Percentiles rank a stretch among this genome's conserved stretches.
phyloP scores from a whole-genome alignment of 2,888 invertebrate species.

The Pemphredon lugubris region DNA sequence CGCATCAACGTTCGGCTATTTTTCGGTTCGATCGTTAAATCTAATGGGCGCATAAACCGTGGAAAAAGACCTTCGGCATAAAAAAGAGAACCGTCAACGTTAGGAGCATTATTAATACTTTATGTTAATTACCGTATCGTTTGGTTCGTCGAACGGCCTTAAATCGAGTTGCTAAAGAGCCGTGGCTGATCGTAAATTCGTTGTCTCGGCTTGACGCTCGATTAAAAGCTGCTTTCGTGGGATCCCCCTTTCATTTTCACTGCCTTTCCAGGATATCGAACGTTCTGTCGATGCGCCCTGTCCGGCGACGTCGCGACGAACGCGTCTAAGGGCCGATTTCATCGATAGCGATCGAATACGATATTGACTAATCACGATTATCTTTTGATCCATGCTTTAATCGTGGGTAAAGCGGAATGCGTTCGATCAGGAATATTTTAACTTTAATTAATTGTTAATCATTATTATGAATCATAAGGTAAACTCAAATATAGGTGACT shows the following conservation, averaged over 20 bases:
- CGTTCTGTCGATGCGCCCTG: slow-evolving; percentile 33
- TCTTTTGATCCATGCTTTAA: too few relatives aligned
- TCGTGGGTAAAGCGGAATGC: too few relatives aligned
- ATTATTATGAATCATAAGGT: too few relatives aligned
- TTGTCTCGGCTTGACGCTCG: slow-evolving; percentile 72
- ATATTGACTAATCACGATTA: too few relatives aligned
- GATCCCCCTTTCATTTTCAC: slow-evolving; percentile 40
- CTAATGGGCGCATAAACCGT: slow-evolving; percentile 79
- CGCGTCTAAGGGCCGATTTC: not conserved
- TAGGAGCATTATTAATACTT: slow-evolving; percentile 79
- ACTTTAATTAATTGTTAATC: too few relatives aligned
- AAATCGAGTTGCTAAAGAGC: slow-evolving; percentile 75
- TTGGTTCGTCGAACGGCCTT: slow-evolving; percentile 74
- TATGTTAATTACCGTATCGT: slow-evolving; percentile 79
- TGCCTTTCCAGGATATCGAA: slow-evolving; percentile 39
- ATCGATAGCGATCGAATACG: too few relatives aligned
- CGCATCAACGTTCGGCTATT: slow-evolving; percentile 73
- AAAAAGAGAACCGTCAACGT: slow-evolving; percentile 73
- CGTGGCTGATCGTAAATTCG: slow-evolving; percentile 75
- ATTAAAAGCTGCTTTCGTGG: slow-evolving; percentile 74
- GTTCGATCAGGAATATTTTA: too few relatives aligned
- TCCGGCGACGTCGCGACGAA: slow-evolving; percentile 5
- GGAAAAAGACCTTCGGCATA: slow-evolving; percentile 75
- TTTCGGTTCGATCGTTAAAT: slow-evolving; percentile 80
- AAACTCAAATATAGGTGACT: too few relatives aligned